These are phyloP conservation scores for Enteromius viviparus DNA, from an alignment of 2,797 vertebrate genomes.

Conservation along the genomic window DNA sequence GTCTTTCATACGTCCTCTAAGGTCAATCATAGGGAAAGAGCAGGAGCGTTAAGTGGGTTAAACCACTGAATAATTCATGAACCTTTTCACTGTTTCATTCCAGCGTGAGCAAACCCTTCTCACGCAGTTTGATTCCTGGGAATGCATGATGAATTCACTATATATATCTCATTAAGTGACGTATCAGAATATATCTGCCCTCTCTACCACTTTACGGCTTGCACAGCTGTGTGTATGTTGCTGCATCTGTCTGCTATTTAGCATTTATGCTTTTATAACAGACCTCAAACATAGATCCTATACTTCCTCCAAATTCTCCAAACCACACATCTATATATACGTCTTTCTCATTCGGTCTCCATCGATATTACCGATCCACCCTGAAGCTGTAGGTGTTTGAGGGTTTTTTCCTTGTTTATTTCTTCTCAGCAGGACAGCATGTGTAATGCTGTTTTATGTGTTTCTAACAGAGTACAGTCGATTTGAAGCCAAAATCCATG, in stretches of 20 bases:
- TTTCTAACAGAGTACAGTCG: constrained; percentile 82
- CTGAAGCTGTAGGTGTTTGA: constrained; percentile 22
- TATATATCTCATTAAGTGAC: constrained; percentile 23
- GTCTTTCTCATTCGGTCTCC: neutral
- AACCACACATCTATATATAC: constrained; percentile 10
- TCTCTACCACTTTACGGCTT: constrained; percentile 2
- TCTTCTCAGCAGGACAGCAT: constrained; percentile 11
- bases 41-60: constrained; percentile 41
- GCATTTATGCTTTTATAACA: neutral
- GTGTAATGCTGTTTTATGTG: constrained; percentile 15
- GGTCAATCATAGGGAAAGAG: constrained; percentile 26
- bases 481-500: constrained; percentile 90
- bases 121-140: constrained; percentile 24
- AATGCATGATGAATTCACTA: constrained; percentile 18
- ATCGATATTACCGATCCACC: constrained; percentile 17
- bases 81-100: constrained; percentile 26
- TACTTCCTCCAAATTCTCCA: neutral
- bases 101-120: constrained; percentile 36
- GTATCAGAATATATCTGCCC: constrained; percentile 8
- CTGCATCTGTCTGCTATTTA: constrained; percentile 11
- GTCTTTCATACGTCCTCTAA: neutral
- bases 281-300: neutral
- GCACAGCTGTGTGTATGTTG: constrained; percentile 32
- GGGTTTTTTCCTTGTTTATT: neutral
- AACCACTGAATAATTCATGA: constrained; percentile 49